A percentile compares a stretch with the other conserved stretches of the same genome.
Conservation (phyloP, 2,888 invertebrate genomes). For the Cataglyphis altisquamis region DNA sequence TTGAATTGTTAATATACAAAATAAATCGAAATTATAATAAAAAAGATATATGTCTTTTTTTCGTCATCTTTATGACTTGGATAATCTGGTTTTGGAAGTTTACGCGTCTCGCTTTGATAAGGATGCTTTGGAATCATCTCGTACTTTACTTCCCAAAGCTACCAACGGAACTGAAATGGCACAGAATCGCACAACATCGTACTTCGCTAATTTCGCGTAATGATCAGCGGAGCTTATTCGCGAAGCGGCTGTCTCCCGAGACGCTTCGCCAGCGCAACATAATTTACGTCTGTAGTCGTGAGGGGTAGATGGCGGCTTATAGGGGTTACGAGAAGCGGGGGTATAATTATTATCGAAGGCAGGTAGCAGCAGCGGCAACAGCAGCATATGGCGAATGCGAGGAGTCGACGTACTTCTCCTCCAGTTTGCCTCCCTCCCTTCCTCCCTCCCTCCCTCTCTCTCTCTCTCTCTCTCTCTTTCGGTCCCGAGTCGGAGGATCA, state of each 20-base stretch:
- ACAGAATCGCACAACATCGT: slow-evolving; percentile 61
- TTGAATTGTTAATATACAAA: not conserved
- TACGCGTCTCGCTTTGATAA: not conserved
- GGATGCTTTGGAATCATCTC: not conserved
- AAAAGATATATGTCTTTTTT: not conserved
- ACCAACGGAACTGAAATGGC: slow-evolving; percentile 10
- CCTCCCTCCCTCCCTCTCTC: slow-evolving; percentile 12
- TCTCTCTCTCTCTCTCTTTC: slow-evolving; percentile 28
- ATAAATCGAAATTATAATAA: not conserved
- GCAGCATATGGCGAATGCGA: slow-evolving; percentile 74
- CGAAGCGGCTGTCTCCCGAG: slow-evolving; percentile 46
- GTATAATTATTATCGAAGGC: slow-evolving; percentile 77
- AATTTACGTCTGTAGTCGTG: slow-evolving; percentile 49
- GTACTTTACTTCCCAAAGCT: slow-evolving; percentile 33
- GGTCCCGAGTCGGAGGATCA: slow-evolving; percentile 49
- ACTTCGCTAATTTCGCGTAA: slow-evolving; percentile 70
- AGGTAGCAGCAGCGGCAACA: slow-evolving; percentile 49
- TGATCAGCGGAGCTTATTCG: slow-evolving; percentile 61
- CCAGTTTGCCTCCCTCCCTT: slow-evolving; percentile 34
- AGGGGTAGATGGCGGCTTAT: slow-evolving; percentile 21
- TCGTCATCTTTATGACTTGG: not conserved
- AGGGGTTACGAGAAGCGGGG: slow-evolving; percentile 44
- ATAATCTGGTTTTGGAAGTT: slow-evolving; percentile 3
- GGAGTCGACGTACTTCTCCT: slow-evolving; percentile 55
- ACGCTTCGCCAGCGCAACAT: slow-evolving; percentile 52